A percentile compares a stretch with the other conserved stretches of the same genome.
Conservation (phyloP, 2,888 invertebrate genomes). For the Cryptus armator region DNA sequence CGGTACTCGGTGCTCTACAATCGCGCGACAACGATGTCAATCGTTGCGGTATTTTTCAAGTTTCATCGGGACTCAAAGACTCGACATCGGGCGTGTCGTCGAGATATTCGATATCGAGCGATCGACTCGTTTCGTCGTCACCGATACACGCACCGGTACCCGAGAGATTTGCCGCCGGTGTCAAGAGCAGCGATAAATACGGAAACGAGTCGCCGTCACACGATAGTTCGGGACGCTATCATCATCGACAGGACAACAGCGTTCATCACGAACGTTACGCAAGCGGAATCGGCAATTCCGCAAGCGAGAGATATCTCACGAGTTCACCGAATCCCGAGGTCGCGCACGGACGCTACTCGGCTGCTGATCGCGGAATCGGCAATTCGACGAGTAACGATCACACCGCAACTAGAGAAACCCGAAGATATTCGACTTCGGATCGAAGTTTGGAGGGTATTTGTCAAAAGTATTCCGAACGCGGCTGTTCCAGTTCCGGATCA, state of each 20-base stretch:
- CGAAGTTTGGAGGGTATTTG: slow-evolving; percentile 77
- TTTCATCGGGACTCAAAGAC: slow-evolving; percentile 73
- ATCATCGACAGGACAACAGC: slow-evolving; percentile 70
- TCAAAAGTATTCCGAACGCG: slow-evolving; percentile 79
- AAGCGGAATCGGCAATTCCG: slow-evolving; percentile 65
- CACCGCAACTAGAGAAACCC: slow-evolving; percentile 58
- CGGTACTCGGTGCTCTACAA: slow-evolving; percentile 79
- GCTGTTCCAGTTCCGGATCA: slow-evolving; percentile 75
- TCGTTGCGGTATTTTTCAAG: slow-evolving; percentile 69
- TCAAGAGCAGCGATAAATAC: slow-evolving; percentile 75
- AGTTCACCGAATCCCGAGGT: slow-evolving; percentile 80
- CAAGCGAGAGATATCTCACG: slow-evolving; percentile 78
- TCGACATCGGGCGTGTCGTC: slow-evolving; percentile 57
- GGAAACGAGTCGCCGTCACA: slow-evolving; percentile 74
- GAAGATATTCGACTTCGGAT: slow-evolving; percentile 75
- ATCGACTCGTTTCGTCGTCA: slow-evolving; percentile 80
- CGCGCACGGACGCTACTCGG: slow-evolving; percentile 80
- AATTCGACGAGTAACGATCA: slow-evolving; percentile 51
- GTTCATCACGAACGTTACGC: slow-evolving; percentile 78
- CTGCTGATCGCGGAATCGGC: slow-evolving; percentile 77
- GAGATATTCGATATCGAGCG: slow-evolving; percentile 79
- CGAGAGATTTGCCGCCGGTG: slow-evolving; percentile 78
- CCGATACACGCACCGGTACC: slow-evolving; percentile 82
- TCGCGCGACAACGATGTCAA: slow-evolving; percentile 65
- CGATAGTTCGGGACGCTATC: slow-evolving; percentile 74